These are phyloP conservation scores for Xenentodon cancila DNA, from an alignment of 2,797 vertebrate species.

Conservation along the genomic window DNA sequence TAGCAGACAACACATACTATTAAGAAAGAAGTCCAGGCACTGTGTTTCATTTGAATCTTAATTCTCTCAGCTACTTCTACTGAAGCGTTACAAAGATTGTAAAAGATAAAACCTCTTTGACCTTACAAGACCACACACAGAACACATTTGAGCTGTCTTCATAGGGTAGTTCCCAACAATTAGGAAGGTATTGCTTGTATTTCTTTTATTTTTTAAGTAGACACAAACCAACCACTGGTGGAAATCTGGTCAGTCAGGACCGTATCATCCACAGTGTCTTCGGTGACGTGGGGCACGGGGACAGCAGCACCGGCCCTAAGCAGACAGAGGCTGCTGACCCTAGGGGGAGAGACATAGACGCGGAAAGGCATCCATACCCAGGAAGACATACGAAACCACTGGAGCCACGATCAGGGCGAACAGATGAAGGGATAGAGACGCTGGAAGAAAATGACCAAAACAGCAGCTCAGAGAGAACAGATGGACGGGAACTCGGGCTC, in stretches of 20 bases:
- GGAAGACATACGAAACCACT: constrained; percentile 35
- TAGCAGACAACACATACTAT: background rate
- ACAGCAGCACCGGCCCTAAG: constrained; percentile 12
- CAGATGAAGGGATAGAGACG: constrained; percentile 52
- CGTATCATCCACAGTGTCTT: constrained; percentile 60
- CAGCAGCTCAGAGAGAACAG: constrained; percentile 60
- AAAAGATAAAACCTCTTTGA: background rate
- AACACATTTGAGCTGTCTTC: constrained; percentile 18
- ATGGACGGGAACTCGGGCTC: constrained; percentile 54
- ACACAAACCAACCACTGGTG: constrained; percentile 81
- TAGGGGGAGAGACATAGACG: constrained; percentile 24
- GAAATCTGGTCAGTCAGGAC: constrained; percentile 76
- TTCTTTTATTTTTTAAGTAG: constrained; percentile 61
- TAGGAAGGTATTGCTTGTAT: background rate
- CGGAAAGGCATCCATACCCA: constrained; percentile 17
- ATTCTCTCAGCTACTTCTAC: constrained; percentile 11
- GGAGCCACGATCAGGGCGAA: constrained; percentile 34
- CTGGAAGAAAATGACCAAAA: constrained; percentile 49
- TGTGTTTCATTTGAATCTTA: constrained; percentile 10
- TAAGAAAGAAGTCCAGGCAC: background rate
- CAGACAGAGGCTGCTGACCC: constrained; percentile 47
- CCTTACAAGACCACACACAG: constrained; percentile 7
- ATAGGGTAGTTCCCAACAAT: background rate
- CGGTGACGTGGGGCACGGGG: constrained; percentile 43
- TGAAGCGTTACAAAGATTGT: constrained; percentile 9